Base-by-base conservation (phyloP, 2,888 invertebrate species). In the Phyto melanocephala region DNA sequence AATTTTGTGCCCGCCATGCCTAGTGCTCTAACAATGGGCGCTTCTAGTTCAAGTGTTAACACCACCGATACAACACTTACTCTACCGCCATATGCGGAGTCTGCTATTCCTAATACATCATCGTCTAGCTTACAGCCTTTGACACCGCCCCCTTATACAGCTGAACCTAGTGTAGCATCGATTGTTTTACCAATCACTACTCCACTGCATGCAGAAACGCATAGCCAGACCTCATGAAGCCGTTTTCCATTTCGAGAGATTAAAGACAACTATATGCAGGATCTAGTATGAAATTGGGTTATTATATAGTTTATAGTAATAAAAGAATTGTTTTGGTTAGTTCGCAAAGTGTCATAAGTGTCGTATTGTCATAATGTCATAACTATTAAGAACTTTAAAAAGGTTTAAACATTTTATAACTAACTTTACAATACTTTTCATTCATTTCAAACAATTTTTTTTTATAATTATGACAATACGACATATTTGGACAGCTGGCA, bases 21-120 rank as follows among this genome's bases (percentile, higher is more conserved):
- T 1, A 71, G 77, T 15, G 80, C 67, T 17, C 47, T 82, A 5
- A 50, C 82, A 8, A 54, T 82, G 40, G 74, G 71, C 10, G 80
- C 80, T 13, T 79, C 79, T 20, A 67, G 60, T 72, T 75, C 79
- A 8, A 79, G 71, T 62, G 54, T 79, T 4, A 79, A 71, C 33
- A 81, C 83, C 0, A 80, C 75, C 15, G 50, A 87, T 56, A 86
- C 86, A n/a, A 86, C 86, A 15, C 50, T 88, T 17, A 83, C 87
- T 0, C 86, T 86, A 6, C 88, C 89, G 8, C 86, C 88, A 7
- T 89, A 89, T 76, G 84, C 85, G 3, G 6, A 28, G 3, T 87
- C 86, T 60, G 70, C 65, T 22, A 87, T 86, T 84, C 85, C 86
- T 5, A 70, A 82, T 52, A 50, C 68, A 0, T 15, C 68, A 0